These are phyloP conservation scores for Tragelaphus scriptus DNA, from an alignment of 2,113 vertebrate species.

Conservation along the genomic window DNA sequence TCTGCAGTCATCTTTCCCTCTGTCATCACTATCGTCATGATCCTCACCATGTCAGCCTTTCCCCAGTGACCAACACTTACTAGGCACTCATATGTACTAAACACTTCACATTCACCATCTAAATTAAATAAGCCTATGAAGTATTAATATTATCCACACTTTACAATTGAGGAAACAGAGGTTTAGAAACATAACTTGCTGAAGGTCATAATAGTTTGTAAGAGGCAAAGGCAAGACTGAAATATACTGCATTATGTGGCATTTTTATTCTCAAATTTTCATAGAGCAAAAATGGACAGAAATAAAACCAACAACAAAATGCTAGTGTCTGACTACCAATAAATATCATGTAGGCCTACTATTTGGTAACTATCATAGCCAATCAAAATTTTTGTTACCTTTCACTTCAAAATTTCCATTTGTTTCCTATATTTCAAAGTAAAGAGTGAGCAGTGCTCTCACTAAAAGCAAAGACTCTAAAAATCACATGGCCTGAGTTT, in stretches of 20 bases:
- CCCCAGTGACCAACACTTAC: neutral
- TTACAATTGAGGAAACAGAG: neutral
- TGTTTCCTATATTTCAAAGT: slow-evolving; percentile 6
- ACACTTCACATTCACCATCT: neutral
- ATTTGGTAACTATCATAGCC: neutral
- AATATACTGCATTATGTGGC: neutral
- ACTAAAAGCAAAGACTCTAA: neutral
- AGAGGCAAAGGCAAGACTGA: neutral
- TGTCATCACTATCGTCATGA: neutral
- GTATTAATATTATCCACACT: neutral
- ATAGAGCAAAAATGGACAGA: neutral
- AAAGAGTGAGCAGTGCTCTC: neutral
- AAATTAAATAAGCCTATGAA: neutral
- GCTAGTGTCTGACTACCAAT: neutral
- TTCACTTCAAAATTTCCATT: neutral
- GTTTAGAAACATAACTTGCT: neutral
- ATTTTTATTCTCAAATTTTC: neutral
- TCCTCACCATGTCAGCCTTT: neutral
- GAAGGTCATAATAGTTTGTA: neutral
- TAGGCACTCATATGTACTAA: neutral
- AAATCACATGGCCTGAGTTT: neutral
- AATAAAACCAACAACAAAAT: neutral
- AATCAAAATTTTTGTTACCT: neutral
- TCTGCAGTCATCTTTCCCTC: neutral
- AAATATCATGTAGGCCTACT: neutral